Evolutionary conservation across 2,888 invertebrate genomes (phyloP).

Genomic region (Agrypnus murinus): DNA sequence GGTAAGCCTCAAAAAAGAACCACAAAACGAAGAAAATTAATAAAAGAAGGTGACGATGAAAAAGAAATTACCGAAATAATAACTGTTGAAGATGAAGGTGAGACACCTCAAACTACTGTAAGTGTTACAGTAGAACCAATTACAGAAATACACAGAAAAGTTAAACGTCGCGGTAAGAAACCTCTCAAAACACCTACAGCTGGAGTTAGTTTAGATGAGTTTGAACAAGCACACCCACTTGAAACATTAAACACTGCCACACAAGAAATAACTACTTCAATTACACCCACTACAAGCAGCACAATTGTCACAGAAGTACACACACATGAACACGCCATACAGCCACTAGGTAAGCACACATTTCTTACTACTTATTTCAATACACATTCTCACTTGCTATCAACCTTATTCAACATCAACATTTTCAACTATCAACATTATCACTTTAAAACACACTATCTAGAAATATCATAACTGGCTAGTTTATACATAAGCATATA

Average conservation of each 20-base stretch:
- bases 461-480: too few species aligned
- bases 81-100: slow-evolving; percentile 70
- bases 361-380: slow-evolving; percentile 39
- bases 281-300: slow-evolving; percentile 30
- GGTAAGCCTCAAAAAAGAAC: slow-evolving; percentile 56
- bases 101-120: slow-evolving; percentile 68
- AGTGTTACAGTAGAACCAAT: slow-evolving; percentile 46
- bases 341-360: slow-evolving; percentile 43
- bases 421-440: too few species aligned
- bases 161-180: slow-evolving; percentile 19
- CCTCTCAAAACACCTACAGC: slow-evolving; percentile 1
- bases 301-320: slow-evolving; percentile 36
- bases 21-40: slow-evolving; percentile 53
- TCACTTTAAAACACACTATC: too few species aligned
- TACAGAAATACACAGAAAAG: background rate
- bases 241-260: slow-evolving; percentile 11
- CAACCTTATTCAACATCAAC: too few species aligned
- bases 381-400: too few species aligned
- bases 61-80: slow-evolving; percentile 69
- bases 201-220: slow-evolving; percentile 15
- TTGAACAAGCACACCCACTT: slow-evolving; percentile 20
- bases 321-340: slow-evolving; percentile 28
- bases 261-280: slow-evolving; percentile 21
- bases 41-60: slow-evolving; percentile 56
- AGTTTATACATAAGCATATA: background rate